These are phyloP conservation scores for Turnix velox DNA, from an alignment of 2,113 vertebrate species.

Conservation along the genomic window DNA sequence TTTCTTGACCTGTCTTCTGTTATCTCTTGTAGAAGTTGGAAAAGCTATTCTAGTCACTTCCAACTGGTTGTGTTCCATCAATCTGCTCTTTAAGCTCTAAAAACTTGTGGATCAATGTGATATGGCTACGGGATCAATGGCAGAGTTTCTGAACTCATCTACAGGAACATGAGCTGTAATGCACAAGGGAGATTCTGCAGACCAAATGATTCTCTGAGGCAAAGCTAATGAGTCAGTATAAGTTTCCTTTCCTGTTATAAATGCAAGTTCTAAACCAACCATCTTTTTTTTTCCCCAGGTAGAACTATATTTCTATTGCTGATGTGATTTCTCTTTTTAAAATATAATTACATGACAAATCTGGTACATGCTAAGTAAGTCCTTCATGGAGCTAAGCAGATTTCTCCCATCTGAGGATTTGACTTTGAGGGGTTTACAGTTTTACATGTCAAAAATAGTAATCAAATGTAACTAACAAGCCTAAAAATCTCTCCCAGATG, in stretches of 20 bases:
- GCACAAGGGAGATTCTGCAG: slow-evolving; percentile 16
- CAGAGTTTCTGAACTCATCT: slow-evolving; percentile 29
- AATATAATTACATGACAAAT: background rate
- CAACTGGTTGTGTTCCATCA: background rate
- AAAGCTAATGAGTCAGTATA: slow-evolving; percentile 37
- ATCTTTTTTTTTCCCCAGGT: background rate
- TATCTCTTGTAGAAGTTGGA: background rate
- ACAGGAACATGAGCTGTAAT: slow-evolving; percentile 27
- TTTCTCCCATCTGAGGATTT: background rate
- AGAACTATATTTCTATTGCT: background rate
- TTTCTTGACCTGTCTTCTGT: background rate
- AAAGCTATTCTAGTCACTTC: background rate
- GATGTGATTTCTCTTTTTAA: background rate
- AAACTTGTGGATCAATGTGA: slow-evolving; percentile 35
- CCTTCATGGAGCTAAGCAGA: background rate
- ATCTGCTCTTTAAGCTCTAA: slow-evolving; percentile 30
- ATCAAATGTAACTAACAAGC: background rate
- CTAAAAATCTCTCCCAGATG: background rate
- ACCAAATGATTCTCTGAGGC: background rate
- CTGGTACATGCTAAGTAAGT: background rate
- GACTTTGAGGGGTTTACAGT: background rate
- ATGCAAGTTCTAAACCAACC: background rate
- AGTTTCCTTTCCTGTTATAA: background rate
- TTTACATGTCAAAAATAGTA: background rate
- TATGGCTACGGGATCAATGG: slow-evolving; percentile 2